A percentile compares a stretch with the other conserved stretches of the same genome.
Conservation (phyloP, 2,113 vertebrate genomes). For the Crypturellus undulatus region DNA sequence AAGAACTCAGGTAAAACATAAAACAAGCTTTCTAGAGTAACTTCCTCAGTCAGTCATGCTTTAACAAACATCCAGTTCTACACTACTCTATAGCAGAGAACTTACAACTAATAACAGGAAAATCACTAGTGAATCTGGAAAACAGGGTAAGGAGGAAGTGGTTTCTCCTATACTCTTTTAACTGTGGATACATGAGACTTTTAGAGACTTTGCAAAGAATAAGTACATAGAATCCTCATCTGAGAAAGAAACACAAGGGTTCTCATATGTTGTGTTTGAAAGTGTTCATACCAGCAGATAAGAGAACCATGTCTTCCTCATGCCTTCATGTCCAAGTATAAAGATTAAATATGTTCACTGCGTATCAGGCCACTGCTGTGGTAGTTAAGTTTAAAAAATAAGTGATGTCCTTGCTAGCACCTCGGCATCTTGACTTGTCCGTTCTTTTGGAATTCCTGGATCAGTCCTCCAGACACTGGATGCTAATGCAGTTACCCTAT, state of each 20-base stretch:
- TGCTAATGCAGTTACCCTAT: background rate
- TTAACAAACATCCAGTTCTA: background rate
- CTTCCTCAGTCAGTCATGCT: background rate
- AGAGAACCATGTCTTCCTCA: background rate
- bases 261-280: background rate
- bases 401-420: background rate
- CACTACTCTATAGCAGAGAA: too few species aligned
- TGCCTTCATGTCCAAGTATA: background rate
- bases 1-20: background rate
- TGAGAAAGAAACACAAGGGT: background rate
- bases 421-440: background rate
- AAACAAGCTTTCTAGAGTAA: rapidly evolving
- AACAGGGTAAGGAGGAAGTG: background rate
- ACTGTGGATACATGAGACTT: background rate
- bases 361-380: background rate
- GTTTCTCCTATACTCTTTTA: background rate
- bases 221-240: background rate
- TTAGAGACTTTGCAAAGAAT: background rate
- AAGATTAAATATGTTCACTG: background rate
- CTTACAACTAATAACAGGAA: background rate
- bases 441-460: background rate
- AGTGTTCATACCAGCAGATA: background rate
- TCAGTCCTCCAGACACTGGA: background rate
- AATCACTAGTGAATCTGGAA: background rate
- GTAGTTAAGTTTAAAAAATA: background rate